Evolutionary conservation across 2,797 vertebrate species (phyloP).

Genomic region (Lepidocolaptes lacrymiger): DNA sequence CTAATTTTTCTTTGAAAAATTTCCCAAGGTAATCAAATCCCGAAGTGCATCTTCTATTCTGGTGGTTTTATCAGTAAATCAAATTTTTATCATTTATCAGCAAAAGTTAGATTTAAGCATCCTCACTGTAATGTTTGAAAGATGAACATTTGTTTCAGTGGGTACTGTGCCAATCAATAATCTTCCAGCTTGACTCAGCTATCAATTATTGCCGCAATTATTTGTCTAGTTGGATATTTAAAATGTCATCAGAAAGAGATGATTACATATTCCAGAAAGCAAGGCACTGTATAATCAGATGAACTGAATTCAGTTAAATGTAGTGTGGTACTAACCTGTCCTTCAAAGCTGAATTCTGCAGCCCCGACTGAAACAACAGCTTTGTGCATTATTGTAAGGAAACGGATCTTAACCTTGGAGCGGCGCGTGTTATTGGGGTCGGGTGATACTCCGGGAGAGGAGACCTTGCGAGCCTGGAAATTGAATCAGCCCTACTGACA

Average conservation of each 20-base stretch:
- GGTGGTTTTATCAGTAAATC: constrained; percentile 77
- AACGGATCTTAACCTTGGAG: constrained; percentile 74
- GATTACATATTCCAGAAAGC: constrained; percentile 87
- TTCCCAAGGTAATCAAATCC: constrained; percentile 70
- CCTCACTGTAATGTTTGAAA: constrained; percentile 78
- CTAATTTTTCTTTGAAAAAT: constrained; percentile 64
- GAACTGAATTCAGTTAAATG: constrained; percentile 83
- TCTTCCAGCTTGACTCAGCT: constrained; percentile 80
- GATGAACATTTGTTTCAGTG: constrained; percentile 77
- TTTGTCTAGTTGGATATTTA: constrained; percentile 88
- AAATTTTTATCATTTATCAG: constrained; percentile 80
- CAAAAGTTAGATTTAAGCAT: constrained; percentile 84
- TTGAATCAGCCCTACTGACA: constrained; percentile 74
- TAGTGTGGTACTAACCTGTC: constrained; percentile 80
- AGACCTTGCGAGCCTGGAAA: constrained; percentile 76
- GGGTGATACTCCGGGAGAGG: constrained; percentile 55
- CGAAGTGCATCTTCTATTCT: constrained; percentile 52
- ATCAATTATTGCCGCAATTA: constrained; percentile 89
- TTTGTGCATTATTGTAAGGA: constrained; percentile 75
- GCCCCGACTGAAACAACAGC: constrained; percentile 77
- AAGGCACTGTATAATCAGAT: constrained; percentile 83
- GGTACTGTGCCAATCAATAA: constrained; percentile 86
- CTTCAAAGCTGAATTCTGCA: constrained; percentile 80
- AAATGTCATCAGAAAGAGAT: constrained; percentile 87
- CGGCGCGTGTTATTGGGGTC: constrained; percentile 50